A percentile compares a stretch with the other conserved stretches of the same genome.
Evolutionary conservation across 1,140 invertebrate species (phyloP).

Genomic region (Dysdera silvatica): DNA sequence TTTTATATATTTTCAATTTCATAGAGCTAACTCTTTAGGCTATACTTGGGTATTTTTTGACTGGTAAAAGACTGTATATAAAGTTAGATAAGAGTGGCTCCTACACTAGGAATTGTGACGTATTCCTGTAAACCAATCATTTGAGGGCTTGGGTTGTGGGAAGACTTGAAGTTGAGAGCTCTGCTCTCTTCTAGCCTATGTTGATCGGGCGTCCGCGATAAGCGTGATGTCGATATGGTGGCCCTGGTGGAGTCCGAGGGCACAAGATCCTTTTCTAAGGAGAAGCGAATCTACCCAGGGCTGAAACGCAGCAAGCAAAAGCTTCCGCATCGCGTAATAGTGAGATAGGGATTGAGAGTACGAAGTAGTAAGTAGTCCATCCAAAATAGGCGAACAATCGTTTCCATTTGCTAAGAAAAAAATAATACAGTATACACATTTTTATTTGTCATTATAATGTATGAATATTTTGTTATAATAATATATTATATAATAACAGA

Average conservation of each 20-base stretch:
- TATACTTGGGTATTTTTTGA: too few species aligned
- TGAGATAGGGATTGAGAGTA: conserved; percentile 94
- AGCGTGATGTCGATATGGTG: conserved; percentile 68
- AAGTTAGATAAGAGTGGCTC: too few species aligned
- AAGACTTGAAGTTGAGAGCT: conserved; percentile 46
- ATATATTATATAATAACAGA: too few species aligned
- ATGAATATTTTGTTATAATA: too few species aligned
- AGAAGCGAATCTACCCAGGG: conserved; percentile 92
- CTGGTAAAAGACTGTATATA: too few species aligned
- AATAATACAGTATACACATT: too few species aligned
- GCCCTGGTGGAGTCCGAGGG: conserved; percentile 64
- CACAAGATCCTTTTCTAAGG: conserved; percentile 62
- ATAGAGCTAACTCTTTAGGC: too few species aligned
- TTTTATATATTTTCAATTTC: too few species aligned
- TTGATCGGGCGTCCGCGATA: conserved; percentile 54
- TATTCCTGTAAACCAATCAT: conserved; percentile 52
- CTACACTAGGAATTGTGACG: conserved; percentile 48
- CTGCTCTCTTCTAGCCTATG: conserved; percentile 46
- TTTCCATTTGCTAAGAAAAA: conserved; percentile 1
- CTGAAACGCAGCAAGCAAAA: conserved; percentile 95
- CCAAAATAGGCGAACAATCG: conserved; percentile 72
- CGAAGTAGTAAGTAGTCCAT: conserved; percentile 67
- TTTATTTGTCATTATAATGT: too few species aligned
- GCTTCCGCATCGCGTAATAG: conserved; percentile 91
- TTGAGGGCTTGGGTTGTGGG: conserved; percentile 45